Percentiles rank a stretch among this genome's conserved stretches.
phyloP scores from a whole-genome alignment of 2,113 vertebrate genomes.

The Hippolais icterina region DNA sequence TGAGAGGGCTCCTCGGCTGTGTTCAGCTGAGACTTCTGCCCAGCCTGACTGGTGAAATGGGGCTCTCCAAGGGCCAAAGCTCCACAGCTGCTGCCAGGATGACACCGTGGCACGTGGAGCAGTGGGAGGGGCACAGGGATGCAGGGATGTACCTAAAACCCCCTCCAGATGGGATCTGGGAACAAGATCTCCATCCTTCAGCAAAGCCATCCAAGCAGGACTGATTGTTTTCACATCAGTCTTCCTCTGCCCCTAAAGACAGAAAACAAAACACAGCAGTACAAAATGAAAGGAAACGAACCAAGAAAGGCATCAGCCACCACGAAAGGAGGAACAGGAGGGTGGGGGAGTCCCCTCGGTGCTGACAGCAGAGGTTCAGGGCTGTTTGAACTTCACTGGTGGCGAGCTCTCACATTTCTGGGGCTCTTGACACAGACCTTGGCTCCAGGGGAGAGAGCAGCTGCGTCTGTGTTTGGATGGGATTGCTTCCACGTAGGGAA shows the following conservation, averaged over 20 bases:
- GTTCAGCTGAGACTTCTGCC: neutral
- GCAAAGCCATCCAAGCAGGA: neutral
- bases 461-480: slow-evolving; percentile 22
- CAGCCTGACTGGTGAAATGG: neutral
- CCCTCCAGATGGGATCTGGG: neutral
- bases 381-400: slow-evolving; percentile 42
- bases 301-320: neutral
- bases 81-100: neutral
- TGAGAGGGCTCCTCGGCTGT: neutral
- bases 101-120: neutral
- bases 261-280: neutral
- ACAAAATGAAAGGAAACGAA: neutral
- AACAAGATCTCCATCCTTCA: neutral
- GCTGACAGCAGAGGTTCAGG: neutral
- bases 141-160: neutral
- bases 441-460: slow-evolving; percentile 35
- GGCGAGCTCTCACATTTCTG: slow-evolving; percentile 42
- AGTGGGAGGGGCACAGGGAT: neutral
- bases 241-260: neutral
- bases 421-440: slow-evolving; percentile 28
- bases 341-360: neutral
- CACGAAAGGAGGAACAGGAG: neutral
- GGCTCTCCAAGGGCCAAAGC: neutral
- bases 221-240: neutral
- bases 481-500: slow-evolving; percentile 34